phyloP scores from a whole-genome alignment of 2,797 vertebrate species.

The Serranus cabrilla region DNA sequence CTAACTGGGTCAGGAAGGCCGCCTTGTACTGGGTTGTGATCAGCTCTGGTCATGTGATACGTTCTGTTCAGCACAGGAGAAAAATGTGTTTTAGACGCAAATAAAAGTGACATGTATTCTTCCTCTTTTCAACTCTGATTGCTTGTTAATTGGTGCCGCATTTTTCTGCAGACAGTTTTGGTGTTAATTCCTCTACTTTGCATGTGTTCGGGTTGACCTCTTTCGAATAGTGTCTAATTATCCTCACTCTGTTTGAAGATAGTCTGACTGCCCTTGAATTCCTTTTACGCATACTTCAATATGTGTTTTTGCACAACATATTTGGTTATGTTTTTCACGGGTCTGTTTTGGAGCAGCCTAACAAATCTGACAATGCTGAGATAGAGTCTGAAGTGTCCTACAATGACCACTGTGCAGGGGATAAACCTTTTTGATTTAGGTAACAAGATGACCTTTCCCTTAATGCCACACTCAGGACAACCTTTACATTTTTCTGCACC shows the following conservation, averaged over 20 bases:
- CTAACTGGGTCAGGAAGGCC: not conserved
- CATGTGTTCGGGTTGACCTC: slow-evolving; percentile 1
- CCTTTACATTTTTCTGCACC: not conserved
- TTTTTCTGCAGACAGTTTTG: not conserved
- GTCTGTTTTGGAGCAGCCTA: not conserved
- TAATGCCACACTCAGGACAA: slow-evolving; percentile 3
- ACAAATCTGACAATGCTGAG: not conserved
- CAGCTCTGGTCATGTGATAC: not conserved
- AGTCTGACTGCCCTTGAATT: not conserved
- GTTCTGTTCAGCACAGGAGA: not conserved
- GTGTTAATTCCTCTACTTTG: slow-evolving; percentile 2
- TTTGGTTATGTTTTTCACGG: not conserved
- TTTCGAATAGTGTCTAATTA: slow-evolving; percentile 22
- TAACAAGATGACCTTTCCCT: slow-evolving; percentile 1
- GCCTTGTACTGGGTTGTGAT: not conserved
- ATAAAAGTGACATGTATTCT: not conserved
- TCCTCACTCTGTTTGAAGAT: slow-evolving; percentile 5
- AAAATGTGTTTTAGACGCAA: not conserved
- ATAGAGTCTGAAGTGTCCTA: not conserved
- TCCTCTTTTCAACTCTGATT: slow-evolving; percentile 13
- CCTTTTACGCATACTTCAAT: not conserved
- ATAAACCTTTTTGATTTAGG: not conserved
- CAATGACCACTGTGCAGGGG: not conserved
- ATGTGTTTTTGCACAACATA: no score
- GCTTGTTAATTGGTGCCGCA: slow-evolving; percentile 34